Base-by-base conservation (phyloP, 30 jellyfish, hydroid and myxozoan genomes). In the Calvadosia cruxmelitensis region DNA sequence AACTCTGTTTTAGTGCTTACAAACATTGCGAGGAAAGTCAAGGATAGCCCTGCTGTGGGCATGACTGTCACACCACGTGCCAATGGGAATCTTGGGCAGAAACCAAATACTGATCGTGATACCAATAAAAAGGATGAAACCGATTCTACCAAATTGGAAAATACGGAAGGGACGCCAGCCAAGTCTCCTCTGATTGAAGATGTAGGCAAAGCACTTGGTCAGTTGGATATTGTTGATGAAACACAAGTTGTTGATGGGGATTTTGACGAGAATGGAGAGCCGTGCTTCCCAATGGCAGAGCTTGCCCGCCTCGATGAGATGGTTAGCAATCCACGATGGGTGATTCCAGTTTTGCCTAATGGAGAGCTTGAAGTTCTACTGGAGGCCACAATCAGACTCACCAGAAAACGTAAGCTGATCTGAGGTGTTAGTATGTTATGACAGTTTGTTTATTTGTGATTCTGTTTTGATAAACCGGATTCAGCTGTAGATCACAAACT, bases 241-340 rank as follows among this genome's bases (percentile, higher is more conserved):
- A 27, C 50, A 15, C 78, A 73, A 31, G 48, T n/a, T 2, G 42
- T 49, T 31, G 95, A 84, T n/a, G 27, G 77, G 33, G 95, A 85
- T 33, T 79, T 72, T 62, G 96, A 87, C 72, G 96, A 87, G 64
- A 79, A 74, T 61, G 96, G 92, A 1, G 87, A 70, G 20, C 96
- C 96, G 27, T 74, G 75, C 15, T 87, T 79, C 49, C 96, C 96
- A 3, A 52, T 75, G 48, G 80, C 74, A 27, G 82, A 73, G 30
- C 94, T 87, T 24, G 83, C 92, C n/a, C 76, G 85, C 12, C 81
- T 87, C 26, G 94, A 87, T 71, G 96, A 87, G 30, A 87, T 87
- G 96, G 96, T 87, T 23, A 87, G 78, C 73, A 74, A 87, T 29
- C 92, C 96, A n/a, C 79, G 78, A 50, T 87, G 96, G 96, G 92